Percentiles rank a stretch among this genome's conserved stretches.
Conservation (phyloP, 2,113 vertebrate species). For the Onychorhynchus coronatus region DNA sequence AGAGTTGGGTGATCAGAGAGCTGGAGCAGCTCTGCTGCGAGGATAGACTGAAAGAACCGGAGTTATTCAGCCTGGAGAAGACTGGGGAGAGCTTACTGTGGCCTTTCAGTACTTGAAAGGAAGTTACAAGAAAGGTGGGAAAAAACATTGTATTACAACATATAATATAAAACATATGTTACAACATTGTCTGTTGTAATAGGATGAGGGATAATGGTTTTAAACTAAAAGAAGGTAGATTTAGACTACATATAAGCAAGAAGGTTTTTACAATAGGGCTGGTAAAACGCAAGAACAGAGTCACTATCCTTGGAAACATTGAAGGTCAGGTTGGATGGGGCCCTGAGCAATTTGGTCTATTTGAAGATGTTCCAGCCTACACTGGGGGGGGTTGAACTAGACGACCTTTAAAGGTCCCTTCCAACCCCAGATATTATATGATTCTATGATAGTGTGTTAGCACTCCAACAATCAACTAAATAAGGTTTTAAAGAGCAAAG, state of each 20-base stretch:
- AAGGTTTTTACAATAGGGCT: background rate
- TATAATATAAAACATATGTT: too few relatives aligned
- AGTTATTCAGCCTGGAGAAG: background rate
- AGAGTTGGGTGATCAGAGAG: background rate
- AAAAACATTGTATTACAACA: too few relatives aligned
- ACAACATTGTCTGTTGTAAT: background rate
- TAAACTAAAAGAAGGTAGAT: background rate
- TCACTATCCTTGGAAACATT: background rate
- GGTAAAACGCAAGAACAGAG: background rate
- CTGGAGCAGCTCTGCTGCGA: background rate
- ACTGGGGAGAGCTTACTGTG: background rate
- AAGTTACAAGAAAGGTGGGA: background rate
- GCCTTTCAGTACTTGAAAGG: background rate
- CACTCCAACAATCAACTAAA: background rate
- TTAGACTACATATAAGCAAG: background rate
- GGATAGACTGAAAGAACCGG: background rate
- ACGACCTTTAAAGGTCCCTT: background rate
- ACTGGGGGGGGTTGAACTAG: background rate
- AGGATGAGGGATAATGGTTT: background rate
- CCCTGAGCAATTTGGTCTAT: background rate
- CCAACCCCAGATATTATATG: background rate
- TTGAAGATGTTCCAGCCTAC: background rate
- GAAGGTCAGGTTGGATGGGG: too few relatives aligned
- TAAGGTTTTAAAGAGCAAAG: background rate
- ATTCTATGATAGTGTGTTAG: background rate